Percentiles rank a stretch among this genome's conserved stretches.
Conservation (phyloP, 1,140 invertebrate species). For the Psix sp. region DNA sequence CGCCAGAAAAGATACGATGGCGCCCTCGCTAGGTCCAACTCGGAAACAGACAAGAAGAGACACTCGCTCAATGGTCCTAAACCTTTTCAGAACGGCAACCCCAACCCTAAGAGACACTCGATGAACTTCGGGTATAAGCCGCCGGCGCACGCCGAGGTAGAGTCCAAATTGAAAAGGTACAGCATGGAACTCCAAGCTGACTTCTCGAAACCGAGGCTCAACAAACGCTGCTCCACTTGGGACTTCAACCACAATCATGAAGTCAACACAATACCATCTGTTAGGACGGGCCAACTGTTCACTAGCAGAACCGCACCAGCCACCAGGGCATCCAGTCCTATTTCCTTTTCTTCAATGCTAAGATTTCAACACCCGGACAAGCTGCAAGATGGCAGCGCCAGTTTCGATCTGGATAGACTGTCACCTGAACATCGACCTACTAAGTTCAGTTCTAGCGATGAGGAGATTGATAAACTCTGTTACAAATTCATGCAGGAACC, state of each 20-base stretch:
- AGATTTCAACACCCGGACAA: conserved; percentile 46
- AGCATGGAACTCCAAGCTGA: conserved; percentile 68
- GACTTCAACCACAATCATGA: conserved; percentile 76
- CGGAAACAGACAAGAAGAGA: conserved; percentile 62
- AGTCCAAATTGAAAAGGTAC: conserved; percentile 64
- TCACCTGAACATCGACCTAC: conserved; percentile 37
- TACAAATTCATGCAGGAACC: conserved; percentile 66
- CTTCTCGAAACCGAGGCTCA: conserved; percentile 37
- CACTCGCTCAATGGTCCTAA: conserved; percentile 61
- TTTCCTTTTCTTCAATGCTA: conserved; percentile 57
- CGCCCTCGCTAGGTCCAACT: conserved; percentile 25
- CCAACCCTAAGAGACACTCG: conserved; percentile 69
- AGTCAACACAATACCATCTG: conserved; percentile 70
- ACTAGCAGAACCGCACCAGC: conserved; percentile 73
- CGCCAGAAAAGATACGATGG: conserved; percentile 2
- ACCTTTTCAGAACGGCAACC: conserved; percentile 50
- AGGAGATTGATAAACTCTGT: conserved; percentile 71
- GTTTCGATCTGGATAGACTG: conserved; percentile 24
- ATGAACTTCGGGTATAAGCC: conserved; percentile 63
- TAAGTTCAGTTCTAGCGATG: conserved; percentile 70
- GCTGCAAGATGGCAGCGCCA: conserved; percentile 1
- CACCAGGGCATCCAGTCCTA: conserved; percentile 72
- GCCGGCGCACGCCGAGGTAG: conserved; percentile 52
- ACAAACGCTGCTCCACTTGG: conserved; percentile 68
- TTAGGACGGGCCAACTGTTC: conserved; percentile 63